Evolutionary conservation across 2,888 invertebrate species (phyloP).

Genomic region (Aporophyla lueneburgensis): DNA sequence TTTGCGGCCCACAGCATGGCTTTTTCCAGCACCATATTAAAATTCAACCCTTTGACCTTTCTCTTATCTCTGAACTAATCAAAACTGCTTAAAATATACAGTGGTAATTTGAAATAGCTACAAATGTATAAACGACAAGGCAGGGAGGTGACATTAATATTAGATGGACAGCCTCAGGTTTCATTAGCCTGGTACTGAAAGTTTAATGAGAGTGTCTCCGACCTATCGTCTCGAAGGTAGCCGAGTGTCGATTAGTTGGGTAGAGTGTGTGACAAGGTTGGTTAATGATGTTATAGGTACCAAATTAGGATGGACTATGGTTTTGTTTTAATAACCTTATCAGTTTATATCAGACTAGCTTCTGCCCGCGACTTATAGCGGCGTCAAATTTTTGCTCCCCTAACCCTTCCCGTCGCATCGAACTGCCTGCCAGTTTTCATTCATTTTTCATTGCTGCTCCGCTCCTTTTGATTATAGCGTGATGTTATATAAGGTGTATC

Average conservation of each 20-base stretch:
- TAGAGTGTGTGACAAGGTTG: not conserved
- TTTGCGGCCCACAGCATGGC: not conserved
- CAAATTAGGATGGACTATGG: not conserved
- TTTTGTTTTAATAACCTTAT: not conserved
- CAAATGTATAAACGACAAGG: conserved; percentile 56
- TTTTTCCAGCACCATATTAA: too few relatives aligned
- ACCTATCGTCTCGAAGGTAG: conserved; percentile 9
- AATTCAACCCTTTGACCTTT: not conserved
- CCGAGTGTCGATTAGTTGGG: conserved; percentile 11
- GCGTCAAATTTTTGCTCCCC: too few relatives aligned
- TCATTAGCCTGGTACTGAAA: conserved; percentile 76
- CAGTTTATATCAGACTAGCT: too few relatives aligned
- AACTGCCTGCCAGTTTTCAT: too few relatives aligned
- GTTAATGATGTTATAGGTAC: not conserved
- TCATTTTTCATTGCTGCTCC: too few relatives aligned
- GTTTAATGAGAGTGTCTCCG: conserved; percentile 69
- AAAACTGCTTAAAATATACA: conserved; percentile 49
- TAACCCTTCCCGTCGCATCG: too few relatives aligned
- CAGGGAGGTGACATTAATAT: conserved; percentile 68
- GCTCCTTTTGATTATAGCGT: too few relatives aligned
- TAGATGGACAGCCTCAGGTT: conserved; percentile 69
- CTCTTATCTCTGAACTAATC: conserved; percentile 16
- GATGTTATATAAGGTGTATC: too few relatives aligned
- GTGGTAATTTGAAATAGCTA: conserved; percentile 39
- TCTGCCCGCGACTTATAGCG: too few relatives aligned